phyloP scores from a whole-genome alignment of 2,113 vertebrate species.

The Chelonoidis abingdonii region DNA sequence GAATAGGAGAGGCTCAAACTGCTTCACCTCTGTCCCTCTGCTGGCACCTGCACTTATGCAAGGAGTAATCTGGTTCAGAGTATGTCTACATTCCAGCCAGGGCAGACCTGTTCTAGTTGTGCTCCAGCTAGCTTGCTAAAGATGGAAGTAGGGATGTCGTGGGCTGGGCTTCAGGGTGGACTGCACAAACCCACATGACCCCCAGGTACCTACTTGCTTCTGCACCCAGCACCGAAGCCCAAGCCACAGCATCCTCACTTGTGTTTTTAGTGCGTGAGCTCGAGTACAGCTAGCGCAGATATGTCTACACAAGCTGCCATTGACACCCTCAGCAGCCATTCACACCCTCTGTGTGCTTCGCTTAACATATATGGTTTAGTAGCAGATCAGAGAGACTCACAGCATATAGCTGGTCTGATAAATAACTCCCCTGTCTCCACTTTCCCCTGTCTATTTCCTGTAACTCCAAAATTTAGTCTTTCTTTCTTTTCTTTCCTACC shows the following conservation, averaged over 20 bases:
- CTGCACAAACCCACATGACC: too few relatives aligned
- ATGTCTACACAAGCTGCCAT: background rate
- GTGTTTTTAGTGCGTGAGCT: too few relatives aligned
- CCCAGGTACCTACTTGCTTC: too few relatives aligned
- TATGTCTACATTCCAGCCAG: background rate
- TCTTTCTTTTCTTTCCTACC: background rate
- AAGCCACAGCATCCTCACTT: too few relatives aligned
- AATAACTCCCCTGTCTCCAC: background rate
- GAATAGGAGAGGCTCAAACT: rapidly evolving
- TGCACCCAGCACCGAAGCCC: too few relatives aligned
- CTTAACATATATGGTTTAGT: background rate
- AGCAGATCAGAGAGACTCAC: background rate
- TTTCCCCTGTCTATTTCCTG: background rate
- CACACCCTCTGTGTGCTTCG: background rate
- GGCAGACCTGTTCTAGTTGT: background rate
- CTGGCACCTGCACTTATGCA: background rate
- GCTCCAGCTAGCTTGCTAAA: background rate
- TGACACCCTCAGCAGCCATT: background rate
- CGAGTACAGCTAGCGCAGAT: too few relatives aligned
- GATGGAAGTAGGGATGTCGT: background rate
- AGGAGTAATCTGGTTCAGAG: background rate
- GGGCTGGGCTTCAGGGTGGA: too few relatives aligned
- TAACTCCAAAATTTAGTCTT: background rate
- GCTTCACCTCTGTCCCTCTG: background rate
- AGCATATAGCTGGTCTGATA: background rate